Evolutionary conservation across 2,888 invertebrate species (phyloP), one percentile per base, ranked within the genome.

Genomic region (Scotopteryx bipunctaria): DNA sequence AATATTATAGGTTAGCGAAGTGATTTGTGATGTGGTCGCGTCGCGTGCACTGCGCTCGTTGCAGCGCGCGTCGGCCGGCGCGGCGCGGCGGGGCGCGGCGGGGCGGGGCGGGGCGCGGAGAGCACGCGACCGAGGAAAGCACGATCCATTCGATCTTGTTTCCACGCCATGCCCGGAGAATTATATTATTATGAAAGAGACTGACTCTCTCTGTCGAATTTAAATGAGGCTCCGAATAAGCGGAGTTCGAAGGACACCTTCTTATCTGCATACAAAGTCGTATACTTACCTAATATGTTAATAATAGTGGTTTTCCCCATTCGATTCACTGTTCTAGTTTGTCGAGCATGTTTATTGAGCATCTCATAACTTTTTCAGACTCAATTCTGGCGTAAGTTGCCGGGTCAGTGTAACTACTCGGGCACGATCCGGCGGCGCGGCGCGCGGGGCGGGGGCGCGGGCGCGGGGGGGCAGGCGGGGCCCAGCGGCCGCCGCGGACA

Each of bases 401-500:
- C 95, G 17, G 61, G 84, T 0, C 75, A 94, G 38, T 49, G 68
- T 17, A 61, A 52, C 45, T 94, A 93, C 93, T 43, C 93, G 40
- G 87, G 93, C 45, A 56, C 65, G 6, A 54, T 31, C 80, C 91
- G 91, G 75, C 50, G 73, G 57, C 56, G 72, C 15, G 55, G 93
- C 54, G 46, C 40, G 3, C 42, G 46, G n/a, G 83, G 92, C 86
- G 81, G 46, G 13, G 66, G 57, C 50, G 25, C 64, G 21, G 55
- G 70, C 21, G 80, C 25, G 5, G 32, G 91, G 9, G 21, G 91
- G 36, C 94, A 94, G 3, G 61, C 43, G 27, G 91, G 69, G 1
- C 96, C 96, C n/a, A 92, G 93, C 65, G 96, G 96, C 1, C 91
- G 97, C 25, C 91, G 97, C 48, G 96, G 96, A 0, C 97, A 97